A percentile compares a stretch with the other conserved stretches of the same genome.
These are phyloP conservation scores for Philereme vetulata DNA, from an alignment of 2,888 invertebrate genomes.

Conservation along the genomic window DNA sequence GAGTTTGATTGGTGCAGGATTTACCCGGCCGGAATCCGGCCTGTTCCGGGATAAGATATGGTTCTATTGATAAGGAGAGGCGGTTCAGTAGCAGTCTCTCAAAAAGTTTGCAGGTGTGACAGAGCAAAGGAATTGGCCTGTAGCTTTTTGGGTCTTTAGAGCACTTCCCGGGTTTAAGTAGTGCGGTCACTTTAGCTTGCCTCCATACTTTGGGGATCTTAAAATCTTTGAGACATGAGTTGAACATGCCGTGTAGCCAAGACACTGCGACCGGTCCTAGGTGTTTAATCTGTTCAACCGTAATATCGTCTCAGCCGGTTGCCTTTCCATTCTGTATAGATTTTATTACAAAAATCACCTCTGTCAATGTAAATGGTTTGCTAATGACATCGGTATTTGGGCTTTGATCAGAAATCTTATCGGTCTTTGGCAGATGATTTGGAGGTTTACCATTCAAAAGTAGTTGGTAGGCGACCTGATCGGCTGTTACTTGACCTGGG, in stretches of 20 bases:
- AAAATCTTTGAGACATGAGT: neutral
- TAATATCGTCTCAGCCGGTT: conserved; percentile 8
- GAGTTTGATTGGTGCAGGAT: no score
- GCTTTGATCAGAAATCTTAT: neutral
- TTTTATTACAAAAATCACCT: neutral
- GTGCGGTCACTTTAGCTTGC: conserved; percentile 3
- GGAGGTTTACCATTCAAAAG: conserved; percentile 2
- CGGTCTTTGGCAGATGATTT: neutral
- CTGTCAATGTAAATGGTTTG: conserved; percentile 1
- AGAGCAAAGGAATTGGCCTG: conserved; percentile 1
- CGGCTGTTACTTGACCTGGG: no score
- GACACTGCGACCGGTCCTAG: conserved; percentile 1
- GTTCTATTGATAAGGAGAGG: neutral
- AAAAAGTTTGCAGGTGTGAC: conserved; percentile 4
- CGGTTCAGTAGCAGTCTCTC: conserved; percentile 4
- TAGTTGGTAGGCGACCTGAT: no score
- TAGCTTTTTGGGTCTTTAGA: conserved; percentile 9
- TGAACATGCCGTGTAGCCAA: conserved; percentile 3
- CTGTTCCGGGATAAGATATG: no score
- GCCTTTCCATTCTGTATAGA: conserved; percentile 8
- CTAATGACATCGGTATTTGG: neutral
- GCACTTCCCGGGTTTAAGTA: conserved; percentile 6
- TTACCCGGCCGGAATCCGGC: no score
- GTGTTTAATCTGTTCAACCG: conserved; percentile 15
- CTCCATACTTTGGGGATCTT: conserved; percentile 2